phyloP scores from a whole-genome alignment of 2,888 invertebrate species.

The Incurvaria masculella region DNA sequence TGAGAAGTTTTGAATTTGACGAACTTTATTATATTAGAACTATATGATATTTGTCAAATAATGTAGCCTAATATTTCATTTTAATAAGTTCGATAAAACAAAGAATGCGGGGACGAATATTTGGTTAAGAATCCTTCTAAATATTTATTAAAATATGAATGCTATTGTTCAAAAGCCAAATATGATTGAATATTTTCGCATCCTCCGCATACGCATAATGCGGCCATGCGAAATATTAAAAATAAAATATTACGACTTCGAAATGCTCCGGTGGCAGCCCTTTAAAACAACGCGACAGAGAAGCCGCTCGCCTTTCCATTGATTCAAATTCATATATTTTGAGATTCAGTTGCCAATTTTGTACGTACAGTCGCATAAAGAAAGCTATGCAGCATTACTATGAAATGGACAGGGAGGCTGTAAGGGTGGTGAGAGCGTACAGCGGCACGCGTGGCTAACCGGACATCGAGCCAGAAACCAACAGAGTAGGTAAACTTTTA shows the following conservation, averaged over 20 bases:
- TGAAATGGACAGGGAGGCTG: no score
- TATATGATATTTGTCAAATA: no score
- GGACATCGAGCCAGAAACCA: no score
- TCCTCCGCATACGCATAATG: slow-evolving; percentile 35
- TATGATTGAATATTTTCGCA: slow-evolving; percentile 37
- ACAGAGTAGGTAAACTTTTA: no score
- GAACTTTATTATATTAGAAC: no score
- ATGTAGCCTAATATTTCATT: no score
- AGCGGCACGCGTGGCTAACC: no score
- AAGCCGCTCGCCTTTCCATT: slow-evolving; percentile 56
- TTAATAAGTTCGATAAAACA: no score
- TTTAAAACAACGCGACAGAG: slow-evolving; percentile 45
- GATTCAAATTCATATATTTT: slow-evolving; percentile 59
- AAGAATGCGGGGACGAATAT: not conserved
- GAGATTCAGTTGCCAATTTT: slow-evolving; percentile 57
- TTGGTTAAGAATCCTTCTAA: not conserved
- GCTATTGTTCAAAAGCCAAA: slow-evolving; percentile 22
- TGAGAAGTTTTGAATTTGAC: no score
- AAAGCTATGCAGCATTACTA: slow-evolving; percentile 7
- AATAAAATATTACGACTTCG: slow-evolving; percentile 26
- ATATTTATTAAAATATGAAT: slow-evolving; percentile 1
- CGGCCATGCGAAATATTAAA: slow-evolving; percentile 40
- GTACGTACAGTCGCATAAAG: slow-evolving; percentile 39
- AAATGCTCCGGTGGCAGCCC: slow-evolving; percentile 50
- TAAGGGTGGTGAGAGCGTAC: no score